phyloP scores from a whole-genome alignment of 2,888 invertebrate species.

The Microchrysa polita region DNA sequence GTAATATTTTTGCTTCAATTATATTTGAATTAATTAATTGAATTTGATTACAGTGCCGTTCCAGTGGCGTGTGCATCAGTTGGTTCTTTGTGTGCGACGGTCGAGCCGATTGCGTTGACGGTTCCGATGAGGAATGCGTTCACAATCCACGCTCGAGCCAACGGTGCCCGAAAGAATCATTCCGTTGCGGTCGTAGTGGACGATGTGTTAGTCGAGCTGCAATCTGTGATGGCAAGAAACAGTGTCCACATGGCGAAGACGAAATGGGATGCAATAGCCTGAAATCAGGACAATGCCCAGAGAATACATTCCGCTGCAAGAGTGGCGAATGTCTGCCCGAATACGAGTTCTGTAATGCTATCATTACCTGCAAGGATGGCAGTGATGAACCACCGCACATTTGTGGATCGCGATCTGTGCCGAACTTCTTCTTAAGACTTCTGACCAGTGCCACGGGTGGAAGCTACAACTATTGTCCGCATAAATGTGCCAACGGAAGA shows the following conservation, averaged over 20 bases:
- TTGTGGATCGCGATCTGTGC: conserved; percentile 68
- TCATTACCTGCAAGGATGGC: conserved; percentile 86
- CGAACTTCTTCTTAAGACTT: conserved; percentile 61
- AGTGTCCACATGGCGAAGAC: conserved; percentile 82
- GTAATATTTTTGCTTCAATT: too few species aligned
- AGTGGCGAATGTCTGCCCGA: conserved; percentile 90
- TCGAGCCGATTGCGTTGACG: conserved; percentile 83
- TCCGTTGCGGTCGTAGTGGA: conserved; percentile 74
- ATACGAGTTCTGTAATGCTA: conserved; percentile 92
- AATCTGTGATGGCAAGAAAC: conserved; percentile 81
- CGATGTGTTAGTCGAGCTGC: conserved; percentile 81
- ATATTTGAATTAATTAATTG: not conserved
- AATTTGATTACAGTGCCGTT: conserved; percentile 75
- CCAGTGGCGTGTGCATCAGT: conserved; percentile 86
- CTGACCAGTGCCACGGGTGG: conserved; percentile 53
- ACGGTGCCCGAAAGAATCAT: conserved; percentile 76
- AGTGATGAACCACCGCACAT: conserved; percentile 87
- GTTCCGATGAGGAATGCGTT: conserved; percentile 85
- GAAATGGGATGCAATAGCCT: conserved; percentile 73
- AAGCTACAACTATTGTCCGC: conserved; percentile 71
- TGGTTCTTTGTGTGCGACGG: conserved; percentile 92
- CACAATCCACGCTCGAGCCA: conserved; percentile 62
- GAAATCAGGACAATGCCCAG: conserved; percentile 74
- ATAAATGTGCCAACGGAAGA: conserved; percentile 85
- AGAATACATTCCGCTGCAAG: conserved; percentile 83